Base-by-base conservation (phyloP, 2,888 invertebrate species). In the Tethea ocularis region DNA sequence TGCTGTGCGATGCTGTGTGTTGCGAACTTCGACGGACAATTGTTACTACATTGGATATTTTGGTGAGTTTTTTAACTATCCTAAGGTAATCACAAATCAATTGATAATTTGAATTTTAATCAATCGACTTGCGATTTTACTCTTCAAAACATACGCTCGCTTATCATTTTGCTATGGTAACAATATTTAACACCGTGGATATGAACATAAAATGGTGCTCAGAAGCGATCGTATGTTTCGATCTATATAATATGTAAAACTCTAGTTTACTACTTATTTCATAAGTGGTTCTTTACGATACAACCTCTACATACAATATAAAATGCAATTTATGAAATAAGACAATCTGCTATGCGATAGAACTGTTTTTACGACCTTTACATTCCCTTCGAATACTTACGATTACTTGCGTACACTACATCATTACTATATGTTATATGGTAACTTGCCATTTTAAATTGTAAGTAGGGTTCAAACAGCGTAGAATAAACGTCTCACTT, bases 1-100 rank as follows among this genome's bases (percentile, higher is more conserved):
- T 88, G 88, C 88, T 88, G 83, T 89, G 90, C 88, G 83, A 71
- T 82, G 84, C 82, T 77, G 73, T 84, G 76, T 77, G 69, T 75
- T 80, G 87, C 84, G 85, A 83, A 77, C 71, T 67, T 64, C 75
- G 59, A 69, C 69, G 77, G 81, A 84, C 82, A 66, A 61, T 75
- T 72, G 65, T 66, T 63, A 61, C 77, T 61, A 56, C 71, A 67
- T 71, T 63, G 78, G 82, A 81, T 57, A 60, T 64, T 67, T 71
- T 60, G 87, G 87, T 87, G 67, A 86, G 87, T 84, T 41, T 41
- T 62, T 68, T 64, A 56, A 22, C 33, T 52, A 56, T 57, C 26
- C 24, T 63, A 56, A 52, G n/a, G 52, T 41, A 17, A 56, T 57
- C 51, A 11, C 58, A 60, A 52, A 56, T 67, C 58, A 23, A 17